Conservation (phyloP, 2,113 vertebrate genomes). For the Phaethon lepturus region DNA sequence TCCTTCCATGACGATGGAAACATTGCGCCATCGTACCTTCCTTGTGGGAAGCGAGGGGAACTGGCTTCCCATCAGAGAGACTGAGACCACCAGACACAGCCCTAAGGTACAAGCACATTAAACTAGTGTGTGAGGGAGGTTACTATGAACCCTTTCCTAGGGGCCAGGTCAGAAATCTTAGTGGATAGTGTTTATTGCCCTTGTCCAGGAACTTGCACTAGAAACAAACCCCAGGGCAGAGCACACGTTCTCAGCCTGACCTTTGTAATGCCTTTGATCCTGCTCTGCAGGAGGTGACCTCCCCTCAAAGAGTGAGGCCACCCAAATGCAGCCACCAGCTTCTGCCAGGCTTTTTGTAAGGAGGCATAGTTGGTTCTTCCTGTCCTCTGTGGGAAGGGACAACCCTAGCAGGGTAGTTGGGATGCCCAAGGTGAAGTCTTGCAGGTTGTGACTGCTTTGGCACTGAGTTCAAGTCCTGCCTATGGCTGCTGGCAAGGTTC, state of each 20-base stretch:
- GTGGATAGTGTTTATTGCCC: not conserved
- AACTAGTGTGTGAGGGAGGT: not conserved
- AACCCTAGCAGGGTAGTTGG: not conserved
- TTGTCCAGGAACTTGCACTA: not conserved
- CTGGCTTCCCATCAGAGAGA: not conserved
- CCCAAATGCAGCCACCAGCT: not conserved
- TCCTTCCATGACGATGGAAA: not conserved
- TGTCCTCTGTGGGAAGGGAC: not conserved
- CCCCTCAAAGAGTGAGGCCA: not conserved
- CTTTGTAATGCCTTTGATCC: slow-evolving; percentile 1
- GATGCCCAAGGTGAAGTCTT: not conserved
- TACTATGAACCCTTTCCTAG: not conserved
- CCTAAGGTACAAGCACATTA: not conserved
- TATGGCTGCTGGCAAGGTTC: not conserved
- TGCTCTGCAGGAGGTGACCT: not conserved
- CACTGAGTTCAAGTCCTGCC: not conserved
- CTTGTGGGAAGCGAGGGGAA: not conserved
- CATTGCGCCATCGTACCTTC: not conserved
- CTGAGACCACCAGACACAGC: slow-evolving; percentile 9
- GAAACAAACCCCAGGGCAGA: not conserved
- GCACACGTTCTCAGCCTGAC: not conserved
- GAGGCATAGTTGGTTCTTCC: not conserved
- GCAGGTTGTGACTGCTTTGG: not conserved
- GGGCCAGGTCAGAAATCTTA: not conserved
- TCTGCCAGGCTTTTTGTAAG: not conserved